Base-by-base conservation (phyloP, 2,797 vertebrate species). In the Megaceryle alcyon region DNA sequence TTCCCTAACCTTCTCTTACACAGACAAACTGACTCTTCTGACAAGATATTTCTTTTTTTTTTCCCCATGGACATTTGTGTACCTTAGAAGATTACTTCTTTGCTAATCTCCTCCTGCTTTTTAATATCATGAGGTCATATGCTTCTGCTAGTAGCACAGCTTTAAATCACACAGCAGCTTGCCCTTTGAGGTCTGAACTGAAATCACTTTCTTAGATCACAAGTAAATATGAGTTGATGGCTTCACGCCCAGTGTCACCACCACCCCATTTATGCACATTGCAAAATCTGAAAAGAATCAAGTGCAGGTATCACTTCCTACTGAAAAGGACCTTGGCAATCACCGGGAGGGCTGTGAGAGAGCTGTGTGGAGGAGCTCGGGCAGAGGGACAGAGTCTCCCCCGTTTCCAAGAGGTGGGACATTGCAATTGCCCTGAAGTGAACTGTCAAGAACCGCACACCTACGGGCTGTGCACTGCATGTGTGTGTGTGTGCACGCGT, bases 41-140 rank as follows among this genome's bases (percentile, higher is more conserved):
- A 54, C 69, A 73, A 82, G 66, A 49, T 56, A 49, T 12, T 71
- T 35, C 4, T 73, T 78, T 37, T 71, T 75, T 22, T 13, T 46
- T 80, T 66, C 35, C 61, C 61, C 51, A 3, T 61, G 79, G 84
- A 83, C 61, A 69, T 94, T 95, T 90, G 61, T 66, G 63, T 84
- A 96, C 73, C 78, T 94, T 68, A 94, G 68, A 87, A 86, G 82
- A 70, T 90, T 75, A 87, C 72, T 96, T 91, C 66, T 89, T 92
- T 60, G 51, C 83, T 96, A 90, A 95, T 94, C 86, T 94, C 85
- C 46, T 95, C 51, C 48, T 91, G 77, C 85, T 88, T 95, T 85
- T 93, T 94, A 90, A 69, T 49, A 72, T 43, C 41, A 43, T 87
- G 71, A 96, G 78, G 84, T 96, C 91, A 93, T 59, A 91, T 7